phyloP scores from a whole-genome alignment of 2,113 vertebrate species.

The Hystrix brachyura region DNA sequence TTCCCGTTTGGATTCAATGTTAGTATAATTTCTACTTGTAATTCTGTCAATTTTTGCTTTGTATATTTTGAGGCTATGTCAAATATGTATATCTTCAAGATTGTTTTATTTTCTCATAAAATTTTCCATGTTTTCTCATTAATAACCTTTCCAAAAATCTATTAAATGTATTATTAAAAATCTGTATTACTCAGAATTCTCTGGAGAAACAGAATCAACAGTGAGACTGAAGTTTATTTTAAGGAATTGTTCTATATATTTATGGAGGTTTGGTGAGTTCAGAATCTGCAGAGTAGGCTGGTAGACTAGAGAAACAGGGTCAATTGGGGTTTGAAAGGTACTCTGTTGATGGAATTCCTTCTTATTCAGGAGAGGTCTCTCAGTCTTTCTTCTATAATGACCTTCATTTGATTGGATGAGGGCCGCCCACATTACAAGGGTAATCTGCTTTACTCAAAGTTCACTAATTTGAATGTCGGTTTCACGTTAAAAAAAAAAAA shows the following conservation, averaged over 20 bases:
- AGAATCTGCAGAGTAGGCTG: neutral
- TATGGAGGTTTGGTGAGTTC: neutral
- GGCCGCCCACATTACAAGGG: neutral
- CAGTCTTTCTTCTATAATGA: neutral
- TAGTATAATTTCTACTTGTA: neutral
- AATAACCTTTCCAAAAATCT: neutral
- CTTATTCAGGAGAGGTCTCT: neutral
- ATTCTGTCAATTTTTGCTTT: neutral
- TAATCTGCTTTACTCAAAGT: neutral
- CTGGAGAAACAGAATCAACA: neutral
- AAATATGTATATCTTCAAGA: neutral
- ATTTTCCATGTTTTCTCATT: neutral
- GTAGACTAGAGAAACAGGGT: neutral
- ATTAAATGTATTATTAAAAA: neutral
- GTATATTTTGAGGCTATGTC: neutral
- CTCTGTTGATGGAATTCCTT: neutral
- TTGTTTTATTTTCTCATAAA: neutral
- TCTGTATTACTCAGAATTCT: neutral
- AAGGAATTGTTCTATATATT: neutral
- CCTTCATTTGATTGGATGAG: neutral
- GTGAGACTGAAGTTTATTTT: neutral
- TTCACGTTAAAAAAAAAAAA: neutral
- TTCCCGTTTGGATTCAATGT: neutral
- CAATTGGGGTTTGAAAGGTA: neutral
- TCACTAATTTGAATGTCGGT: slow-evolving; percentile 18